Percentiles rank a stretch among this genome's conserved stretches.
These are phyloP conservation scores for Clepsis dumicolana DNA, from an alignment of 2,888 invertebrate species.

Conservation along the genomic window DNA sequence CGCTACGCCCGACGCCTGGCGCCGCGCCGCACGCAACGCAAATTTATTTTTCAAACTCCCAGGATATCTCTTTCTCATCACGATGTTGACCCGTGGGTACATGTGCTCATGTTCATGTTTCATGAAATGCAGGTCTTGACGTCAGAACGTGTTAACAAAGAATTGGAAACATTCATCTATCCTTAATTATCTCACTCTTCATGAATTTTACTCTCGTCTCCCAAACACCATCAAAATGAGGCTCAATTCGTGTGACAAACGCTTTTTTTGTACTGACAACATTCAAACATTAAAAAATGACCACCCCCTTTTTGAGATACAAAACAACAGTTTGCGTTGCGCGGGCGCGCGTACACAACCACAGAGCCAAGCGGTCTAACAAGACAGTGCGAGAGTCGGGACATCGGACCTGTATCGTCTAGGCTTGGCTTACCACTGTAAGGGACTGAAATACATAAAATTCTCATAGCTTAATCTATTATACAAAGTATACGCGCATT, in stretches of 20 bases:
- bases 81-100: too few relatives aligned
- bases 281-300: background rate
- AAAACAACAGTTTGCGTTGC: slow-evolving; percentile 30
- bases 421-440: slow-evolving; percentile 34
- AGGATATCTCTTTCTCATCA: too few relatives aligned
- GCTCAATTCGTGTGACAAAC: background rate
- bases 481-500: background rate
- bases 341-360: slow-evolving; percentile 50
- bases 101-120: too few relatives aligned
- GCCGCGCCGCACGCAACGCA: slow-evolving; percentile 40
- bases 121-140: background rate
- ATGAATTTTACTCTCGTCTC: background rate
- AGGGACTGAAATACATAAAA: slow-evolving; percentile 10
- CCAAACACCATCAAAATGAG: background rate
- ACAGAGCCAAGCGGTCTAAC: slow-evolving; percentile 62
- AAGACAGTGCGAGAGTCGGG: slow-evolving; percentile 40
- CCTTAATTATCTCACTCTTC: background rate
- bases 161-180: too few relatives aligned
- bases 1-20: slow-evolving; percentile 47
- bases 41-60: background rate
- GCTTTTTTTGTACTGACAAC: background rate
- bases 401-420: background rate
- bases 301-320: background rate
- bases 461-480: slow-evolving; percentile 2
- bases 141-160: too few relatives aligned